Percentiles rank a stretch among this genome's conserved stretches.
Conservation (phyloP, 2,113 vertebrate genomes). For the Melospiza melodia region DNA sequence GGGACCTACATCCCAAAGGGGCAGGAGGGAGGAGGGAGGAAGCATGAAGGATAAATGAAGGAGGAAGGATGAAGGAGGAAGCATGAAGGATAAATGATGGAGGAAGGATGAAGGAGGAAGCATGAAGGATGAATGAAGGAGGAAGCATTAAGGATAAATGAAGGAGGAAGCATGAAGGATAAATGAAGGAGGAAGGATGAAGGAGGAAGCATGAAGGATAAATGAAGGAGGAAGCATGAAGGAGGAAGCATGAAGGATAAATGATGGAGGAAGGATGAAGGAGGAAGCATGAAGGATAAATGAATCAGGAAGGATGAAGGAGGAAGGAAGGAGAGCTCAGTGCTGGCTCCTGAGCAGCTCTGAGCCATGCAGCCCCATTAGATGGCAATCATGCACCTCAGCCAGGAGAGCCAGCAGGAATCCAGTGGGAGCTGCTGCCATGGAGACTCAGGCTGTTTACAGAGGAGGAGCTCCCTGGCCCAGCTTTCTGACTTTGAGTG, state of each 20-base stretch:
- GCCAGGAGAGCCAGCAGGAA: not conserved
- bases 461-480: not conserved
- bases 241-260: too few relatives aligned
- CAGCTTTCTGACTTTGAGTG: not conserved
- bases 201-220: too few relatives aligned
- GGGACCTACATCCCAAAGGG: not conserved
- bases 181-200: not conserved
- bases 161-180: not conserved
- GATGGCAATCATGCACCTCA: constrained; percentile 57
- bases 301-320: not conserved
- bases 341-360: not conserved
- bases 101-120: not conserved
- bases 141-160: not conserved
- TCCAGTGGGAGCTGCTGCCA: not conserved
- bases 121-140: not conserved
- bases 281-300: not conserved
- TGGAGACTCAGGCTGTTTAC: not conserved
- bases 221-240: too few relatives aligned
- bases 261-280: not conserved
- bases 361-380: not conserved
- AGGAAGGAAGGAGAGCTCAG: not conserved
- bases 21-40: not conserved
- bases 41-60: not conserved
- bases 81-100: not conserved
- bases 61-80: not conserved